phyloP scores from a whole-genome alignment of 2,797 vertebrate genomes.

The Allobates femoralis region DNA sequence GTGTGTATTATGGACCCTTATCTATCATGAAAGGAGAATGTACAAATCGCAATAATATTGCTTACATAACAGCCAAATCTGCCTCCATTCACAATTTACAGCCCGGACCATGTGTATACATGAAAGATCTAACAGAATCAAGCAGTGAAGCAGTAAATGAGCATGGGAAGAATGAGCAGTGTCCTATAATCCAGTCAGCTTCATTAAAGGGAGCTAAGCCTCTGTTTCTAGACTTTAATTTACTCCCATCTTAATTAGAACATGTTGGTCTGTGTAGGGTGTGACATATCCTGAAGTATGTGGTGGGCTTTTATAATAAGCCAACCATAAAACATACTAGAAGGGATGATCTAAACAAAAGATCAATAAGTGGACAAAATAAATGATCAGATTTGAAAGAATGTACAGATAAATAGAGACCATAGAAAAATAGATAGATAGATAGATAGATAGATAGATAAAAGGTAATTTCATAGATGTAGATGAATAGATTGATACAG shows the following conservation, averaged over 20 bases:
- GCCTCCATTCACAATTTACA: neutral
- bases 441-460: too few species aligned
- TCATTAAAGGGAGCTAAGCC: conserved; percentile 30
- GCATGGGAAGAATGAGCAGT: neutral
- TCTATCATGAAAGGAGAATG: neutral
- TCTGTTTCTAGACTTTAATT: conserved; percentile 12
- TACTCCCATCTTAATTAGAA: neutral
- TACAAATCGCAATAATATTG: neutral
- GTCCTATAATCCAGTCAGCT: conserved; percentile 29
- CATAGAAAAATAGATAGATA: too few species aligned
- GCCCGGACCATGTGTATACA: neutral
- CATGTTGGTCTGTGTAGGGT: conserved; percentile 17
- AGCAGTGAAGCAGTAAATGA: conserved; percentile 14
- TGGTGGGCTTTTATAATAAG: conserved; percentile 7
- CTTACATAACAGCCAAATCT: neutral
- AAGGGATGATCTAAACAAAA: neutral
- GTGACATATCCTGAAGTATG: conserved; percentile 7
- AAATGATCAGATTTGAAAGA: conserved; percentile 2
- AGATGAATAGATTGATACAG: too few species aligned
- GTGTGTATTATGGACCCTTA: neutral
- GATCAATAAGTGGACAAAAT: neutral
- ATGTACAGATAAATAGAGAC: neutral
- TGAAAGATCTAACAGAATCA: neutral
- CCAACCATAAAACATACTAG: neutral
- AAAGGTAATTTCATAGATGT: too few species aligned